Conservation (phyloP, 2,113 vertebrate species). For the Etheostoma cragini region DNA sequence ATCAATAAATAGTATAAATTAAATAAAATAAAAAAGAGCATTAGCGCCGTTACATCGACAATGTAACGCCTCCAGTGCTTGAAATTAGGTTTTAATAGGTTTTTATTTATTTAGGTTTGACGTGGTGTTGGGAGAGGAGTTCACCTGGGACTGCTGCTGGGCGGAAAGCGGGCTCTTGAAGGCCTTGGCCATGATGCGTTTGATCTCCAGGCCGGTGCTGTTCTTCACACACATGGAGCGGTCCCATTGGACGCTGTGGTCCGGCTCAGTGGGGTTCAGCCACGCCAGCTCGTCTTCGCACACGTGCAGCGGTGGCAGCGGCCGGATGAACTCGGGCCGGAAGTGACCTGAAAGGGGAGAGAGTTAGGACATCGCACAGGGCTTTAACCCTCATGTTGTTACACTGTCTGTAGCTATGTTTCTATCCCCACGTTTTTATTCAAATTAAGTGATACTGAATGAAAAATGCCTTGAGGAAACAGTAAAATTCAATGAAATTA, state of each 20-base stretch:
- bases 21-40: too few relatives aligned
- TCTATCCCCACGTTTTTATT: too few relatives aligned
- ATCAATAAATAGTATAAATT: too few relatives aligned
- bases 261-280: constrained; percentile 96
- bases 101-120: too few relatives aligned
- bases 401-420: too few relatives aligned
- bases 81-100: too few relatives aligned
- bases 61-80: too few relatives aligned
- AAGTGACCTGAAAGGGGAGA: constrained; percentile 89
- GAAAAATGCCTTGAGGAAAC: too few relatives aligned
- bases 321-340: constrained; percentile 96
- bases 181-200: constrained; percentile 98
- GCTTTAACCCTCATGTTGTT: not conserved
- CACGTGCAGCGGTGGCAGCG: constrained; percentile 92
- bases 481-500: too few relatives aligned
- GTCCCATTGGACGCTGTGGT: constrained; percentile 95
- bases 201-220: constrained; percentile 96
- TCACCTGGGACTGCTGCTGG: constrained; percentile 94
- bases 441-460: too few relatives aligned
- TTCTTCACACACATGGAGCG: constrained; percentile 98
- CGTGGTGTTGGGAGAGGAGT: too few relatives aligned
- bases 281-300: constrained; percentile 97
- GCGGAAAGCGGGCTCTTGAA: constrained; percentile 98
- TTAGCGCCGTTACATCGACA: too few relatives aligned
- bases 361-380: not conserved